Percentiles rank a stretch among this genome's conserved stretches.
phyloP scores from a whole-genome alignment of 2,888 invertebrate genomes.

The Drosophila neutralis region DNA sequence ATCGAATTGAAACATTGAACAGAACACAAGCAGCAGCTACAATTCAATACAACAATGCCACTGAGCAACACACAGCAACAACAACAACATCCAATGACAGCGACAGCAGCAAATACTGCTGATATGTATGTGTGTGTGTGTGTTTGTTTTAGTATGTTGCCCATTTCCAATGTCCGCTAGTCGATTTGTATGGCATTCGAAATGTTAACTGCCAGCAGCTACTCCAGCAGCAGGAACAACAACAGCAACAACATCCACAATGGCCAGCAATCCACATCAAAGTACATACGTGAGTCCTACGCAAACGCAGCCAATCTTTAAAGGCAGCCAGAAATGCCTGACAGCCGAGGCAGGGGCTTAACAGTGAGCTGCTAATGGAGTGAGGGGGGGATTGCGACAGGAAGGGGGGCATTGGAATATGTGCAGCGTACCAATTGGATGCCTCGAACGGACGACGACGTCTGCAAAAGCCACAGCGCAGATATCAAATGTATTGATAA shows the following conservation, averaged over 20 bases:
- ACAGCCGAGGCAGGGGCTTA: constrained; percentile 19
- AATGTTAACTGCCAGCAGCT: constrained; percentile 74
- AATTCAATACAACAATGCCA: constrained; percentile 75
- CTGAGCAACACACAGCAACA: constrained; percentile 38
- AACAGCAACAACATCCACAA: constrained; percentile 61
- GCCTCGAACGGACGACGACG: constrained; percentile 55
- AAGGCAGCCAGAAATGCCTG: constrained; percentile 51
- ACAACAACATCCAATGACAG: constrained; percentile 28
- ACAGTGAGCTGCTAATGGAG: constrained; percentile 3
- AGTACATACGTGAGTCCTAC: constrained; percentile 77
- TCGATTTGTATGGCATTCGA: constrained; percentile 80
- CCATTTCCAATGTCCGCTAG: constrained; percentile 74
- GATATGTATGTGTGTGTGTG: constrained; percentile 28
- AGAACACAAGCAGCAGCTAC: constrained; percentile 68
- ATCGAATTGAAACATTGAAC: constrained; percentile 77
- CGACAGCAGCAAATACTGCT: constrained; percentile 40
- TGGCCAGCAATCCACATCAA: constrained; percentile 73
- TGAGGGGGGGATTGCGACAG: background rate
- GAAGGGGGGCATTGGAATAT: constrained; percentile 16
- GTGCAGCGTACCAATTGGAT: constrained; percentile 78
- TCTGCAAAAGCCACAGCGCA: constrained; percentile 61
- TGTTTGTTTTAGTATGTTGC: constrained; percentile 42
- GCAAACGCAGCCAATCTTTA: constrained; percentile 76
- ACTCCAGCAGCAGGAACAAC: constrained; percentile 45
- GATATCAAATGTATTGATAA: constrained; percentile 80